Percentiles rank a stretch among this genome's conserved stretches.
These are phyloP conservation scores for Aphidius colemani DNA, from an alignment of 2,888 invertebrate genomes.

Conservation along the genomic window DNA sequence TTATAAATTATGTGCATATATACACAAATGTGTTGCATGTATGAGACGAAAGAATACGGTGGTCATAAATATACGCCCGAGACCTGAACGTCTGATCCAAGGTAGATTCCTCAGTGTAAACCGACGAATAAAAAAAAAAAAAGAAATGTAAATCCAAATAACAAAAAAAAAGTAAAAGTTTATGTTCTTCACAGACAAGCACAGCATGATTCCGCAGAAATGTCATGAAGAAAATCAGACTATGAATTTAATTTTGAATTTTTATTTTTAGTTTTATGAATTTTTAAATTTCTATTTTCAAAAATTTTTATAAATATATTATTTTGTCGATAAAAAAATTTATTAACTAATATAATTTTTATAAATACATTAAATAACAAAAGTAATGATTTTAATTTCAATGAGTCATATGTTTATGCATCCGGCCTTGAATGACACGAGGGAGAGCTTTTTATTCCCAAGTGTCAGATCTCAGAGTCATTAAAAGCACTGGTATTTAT, in stretches of 20 bases:
- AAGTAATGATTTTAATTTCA: neutral
- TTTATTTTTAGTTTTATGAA: too few relatives aligned
- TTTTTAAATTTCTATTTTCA: too few relatives aligned
- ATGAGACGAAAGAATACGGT: conserved; percentile 49
- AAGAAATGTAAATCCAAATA: neutral
- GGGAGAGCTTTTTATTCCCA: conserved; percentile 38
- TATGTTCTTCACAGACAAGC: too few relatives aligned
- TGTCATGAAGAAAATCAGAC: too few relatives aligned
- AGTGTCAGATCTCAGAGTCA: conserved; percentile 38
- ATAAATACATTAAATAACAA: too few relatives aligned
- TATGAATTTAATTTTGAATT: too few relatives aligned
- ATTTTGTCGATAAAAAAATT: too few relatives aligned
- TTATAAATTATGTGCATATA: conserved; percentile 17
- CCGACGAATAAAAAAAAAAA: conserved; percentile 40
- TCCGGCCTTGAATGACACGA: conserved; percentile 43
- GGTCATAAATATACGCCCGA: conserved; percentile 57
- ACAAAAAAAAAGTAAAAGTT: neutral
- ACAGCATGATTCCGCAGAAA: too few relatives aligned
- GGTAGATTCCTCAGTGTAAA: conserved; percentile 45
- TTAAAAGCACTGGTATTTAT: conserved; percentile 41
- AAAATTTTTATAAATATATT: too few relatives aligned
- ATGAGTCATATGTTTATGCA: conserved; percentile 43
- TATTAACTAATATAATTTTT: too few relatives aligned
- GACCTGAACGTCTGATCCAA: conserved; percentile 53
- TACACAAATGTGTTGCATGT: conserved; percentile 17